Percentiles rank a stretch among this genome's conserved stretches.
Conservation (phyloP, 2,888 invertebrate species). For the Diaprepes abbreviatus region DNA sequence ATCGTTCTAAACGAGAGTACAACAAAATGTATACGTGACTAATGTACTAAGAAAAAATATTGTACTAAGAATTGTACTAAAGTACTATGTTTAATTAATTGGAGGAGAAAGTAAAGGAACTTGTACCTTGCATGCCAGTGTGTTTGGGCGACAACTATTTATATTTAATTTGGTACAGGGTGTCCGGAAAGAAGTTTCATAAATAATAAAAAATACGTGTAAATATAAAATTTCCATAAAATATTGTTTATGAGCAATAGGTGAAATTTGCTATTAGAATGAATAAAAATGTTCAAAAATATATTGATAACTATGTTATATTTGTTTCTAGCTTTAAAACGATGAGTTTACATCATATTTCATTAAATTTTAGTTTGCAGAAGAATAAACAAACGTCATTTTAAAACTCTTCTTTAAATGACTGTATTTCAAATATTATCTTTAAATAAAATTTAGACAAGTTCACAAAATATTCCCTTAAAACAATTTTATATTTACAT, state of each 20-base stretch:
- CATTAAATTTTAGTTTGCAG: too few relatives aligned
- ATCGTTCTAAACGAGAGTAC: conserved; percentile 66
- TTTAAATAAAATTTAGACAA: too few relatives aligned
- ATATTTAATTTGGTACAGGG: conserved; percentile 15
- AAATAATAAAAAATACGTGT: conserved; percentile 34
- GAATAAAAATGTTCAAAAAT: too few relatives aligned
- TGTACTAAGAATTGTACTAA: conserved; percentile 15
- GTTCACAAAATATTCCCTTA: too few relatives aligned
- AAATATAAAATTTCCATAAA: background rate
- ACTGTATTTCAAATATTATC: too few relatives aligned
- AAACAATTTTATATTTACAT: background rate
- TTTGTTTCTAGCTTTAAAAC: too few relatives aligned
- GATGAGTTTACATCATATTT: too few relatives aligned
- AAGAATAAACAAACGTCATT: too few relatives aligned
- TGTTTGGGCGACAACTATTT: conserved; percentile 60
- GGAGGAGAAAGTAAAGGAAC: conserved; percentile 58
- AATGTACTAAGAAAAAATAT: conserved; percentile 55
- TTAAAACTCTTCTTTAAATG: too few relatives aligned
- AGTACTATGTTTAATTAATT: conserved; percentile 14
- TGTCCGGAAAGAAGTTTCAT: conserved; percentile 52
- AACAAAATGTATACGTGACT: conserved; percentile 66
- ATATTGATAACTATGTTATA: too few relatives aligned
- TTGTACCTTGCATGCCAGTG: conserved; percentile 66
- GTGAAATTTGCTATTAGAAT: too few relatives aligned
- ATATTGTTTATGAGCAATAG: too few relatives aligned